Evolutionary conservation across 1,140 invertebrate genomes (phyloP).

Genomic region (Platorchestia sp.): DNA sequence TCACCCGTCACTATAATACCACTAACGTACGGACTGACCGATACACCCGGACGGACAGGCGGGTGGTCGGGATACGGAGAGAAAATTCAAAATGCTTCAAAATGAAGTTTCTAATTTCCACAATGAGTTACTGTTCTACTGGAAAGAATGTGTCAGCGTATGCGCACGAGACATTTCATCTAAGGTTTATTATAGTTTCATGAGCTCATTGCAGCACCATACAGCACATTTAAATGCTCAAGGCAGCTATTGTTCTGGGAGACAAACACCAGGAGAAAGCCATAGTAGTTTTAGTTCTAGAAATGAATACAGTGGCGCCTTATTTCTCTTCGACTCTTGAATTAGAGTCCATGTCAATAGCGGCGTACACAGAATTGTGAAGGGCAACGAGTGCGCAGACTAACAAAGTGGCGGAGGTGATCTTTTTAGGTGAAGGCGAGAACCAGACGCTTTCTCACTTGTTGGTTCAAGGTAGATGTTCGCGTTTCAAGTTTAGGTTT

Average conservation of each 20-base stretch:
- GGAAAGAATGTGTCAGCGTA: too few relatives aligned
- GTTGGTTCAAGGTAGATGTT: too few relatives aligned
- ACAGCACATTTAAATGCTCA: background rate
- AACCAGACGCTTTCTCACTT: too few relatives aligned
- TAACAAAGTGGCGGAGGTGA: background rate
- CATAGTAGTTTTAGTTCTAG: background rate
- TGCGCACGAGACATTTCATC: background rate
- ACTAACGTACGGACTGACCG: too few relatives aligned
- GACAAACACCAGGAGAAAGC: background rate
- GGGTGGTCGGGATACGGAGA: too few relatives aligned
- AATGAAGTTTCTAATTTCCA: background rate
- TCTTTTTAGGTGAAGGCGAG: too few relatives aligned
- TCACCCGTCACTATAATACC: too few relatives aligned
- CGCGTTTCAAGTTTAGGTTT: too few relatives aligned
- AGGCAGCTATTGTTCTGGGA: background rate
- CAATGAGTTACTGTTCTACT: background rate
- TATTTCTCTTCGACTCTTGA: background rate
- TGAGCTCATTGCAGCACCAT: background rate
- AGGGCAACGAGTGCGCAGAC: background rate
- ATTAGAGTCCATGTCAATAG: background rate
- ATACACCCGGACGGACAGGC: too few relatives aligned
- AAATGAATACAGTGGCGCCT: background rate
- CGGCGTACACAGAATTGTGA: background rate
- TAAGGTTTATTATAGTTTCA: background rate
- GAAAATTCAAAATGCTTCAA: too few relatives aligned